Percentiles rank a stretch among this genome's conserved stretches.
Conservation (phyloP, 35 echinoderm and acorn worm species). For the Apostichopus japonicus region DNA sequence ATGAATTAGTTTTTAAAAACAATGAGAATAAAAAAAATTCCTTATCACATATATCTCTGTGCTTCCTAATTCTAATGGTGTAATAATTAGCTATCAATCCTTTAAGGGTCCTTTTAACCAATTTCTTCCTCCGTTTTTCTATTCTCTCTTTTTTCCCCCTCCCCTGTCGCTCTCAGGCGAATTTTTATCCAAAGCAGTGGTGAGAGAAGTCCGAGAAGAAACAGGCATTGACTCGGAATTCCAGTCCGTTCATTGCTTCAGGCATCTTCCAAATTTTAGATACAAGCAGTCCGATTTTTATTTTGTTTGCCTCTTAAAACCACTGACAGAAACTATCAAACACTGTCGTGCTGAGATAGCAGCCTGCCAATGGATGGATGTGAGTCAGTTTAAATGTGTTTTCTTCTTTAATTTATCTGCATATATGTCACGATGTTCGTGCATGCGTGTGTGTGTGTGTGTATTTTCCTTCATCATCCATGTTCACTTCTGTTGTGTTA, state of each 20-base stretch:
- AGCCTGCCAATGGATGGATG: conserved; percentile 65
- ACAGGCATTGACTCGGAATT: conserved; percentile 60
- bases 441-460: too few species aligned
- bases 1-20: too few species aligned
- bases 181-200: conserved; percentile 44
- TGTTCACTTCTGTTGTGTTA: too few species aligned
- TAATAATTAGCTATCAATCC: too few species aligned
- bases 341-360: conserved; percentile 37
- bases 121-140: not conserved
- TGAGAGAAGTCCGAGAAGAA: conserved; percentile 61
- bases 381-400: conserved; percentile 12
- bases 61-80: too few species aligned
- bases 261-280: conserved; percentile 50
- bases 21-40: too few species aligned
- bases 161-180: conserved; percentile 35
- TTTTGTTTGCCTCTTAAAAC: conserved; percentile 61
- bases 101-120: too few species aligned
- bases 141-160: not conserved
- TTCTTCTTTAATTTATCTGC: not conserved
- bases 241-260: conserved; percentile 49
- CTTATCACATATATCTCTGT: too few species aligned
- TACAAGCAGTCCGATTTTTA: conserved; percentile 64
- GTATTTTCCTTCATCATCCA: too few species aligned
- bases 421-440: too few species aligned
- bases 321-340: conserved; percentile 22